These are phyloP conservation scores for Poeciliopsis gracilis DNA, from an alignment of 2,797 vertebrate genomes.

Conservation along the genomic window DNA sequence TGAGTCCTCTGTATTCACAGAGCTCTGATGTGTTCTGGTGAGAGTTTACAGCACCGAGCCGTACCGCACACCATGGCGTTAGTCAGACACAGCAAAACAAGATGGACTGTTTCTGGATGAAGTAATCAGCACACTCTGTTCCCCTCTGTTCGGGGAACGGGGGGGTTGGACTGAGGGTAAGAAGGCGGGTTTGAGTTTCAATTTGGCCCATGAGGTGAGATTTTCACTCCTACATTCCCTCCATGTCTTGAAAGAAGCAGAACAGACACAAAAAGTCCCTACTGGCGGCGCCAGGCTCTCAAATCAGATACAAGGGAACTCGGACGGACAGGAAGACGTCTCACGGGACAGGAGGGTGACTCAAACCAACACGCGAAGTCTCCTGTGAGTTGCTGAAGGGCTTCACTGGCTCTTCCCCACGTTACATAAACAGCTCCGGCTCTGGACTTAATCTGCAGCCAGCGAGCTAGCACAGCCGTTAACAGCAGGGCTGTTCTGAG, in stretches of 20 bases:
- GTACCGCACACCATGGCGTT: slow-evolving; percentile 31
- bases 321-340: slow-evolving; percentile 49
- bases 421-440: slow-evolving; percentile 74
- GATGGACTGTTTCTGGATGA: slow-evolving; percentile 61
- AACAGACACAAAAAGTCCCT: slow-evolving; percentile 33
- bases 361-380: slow-evolving; percentile 39
- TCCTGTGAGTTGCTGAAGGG: slow-evolving; percentile 54
- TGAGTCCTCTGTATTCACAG: slow-evolving; percentile 18
- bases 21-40: slow-evolving; percentile 29
- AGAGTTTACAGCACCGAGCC: slow-evolving; percentile 37
- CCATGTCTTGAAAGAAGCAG: slow-evolving; percentile 67
- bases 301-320: slow-evolving; percentile 46
- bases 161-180: slow-evolving; percentile 54
- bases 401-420: slow-evolving; percentile 60
- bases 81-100: slow-evolving; percentile 56
- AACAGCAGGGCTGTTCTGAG: slow-evolving; percentile 61
- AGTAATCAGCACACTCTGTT: slow-evolving; percentile 78
- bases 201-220: slow-evolving; percentile 54
- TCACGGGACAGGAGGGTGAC: slow-evolving; percentile 39
- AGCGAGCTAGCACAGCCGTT: slow-evolving; percentile 51
- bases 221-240: slow-evolving; percentile 65
- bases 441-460: slow-evolving; percentile 70
- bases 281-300: slow-evolving; percentile 42
- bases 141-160: slow-evolving; percentile 66
- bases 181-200: slow-evolving; percentile 53